A percentile compares a stretch with the other conserved stretches of the same genome.
Evolutionary conservation across 2,888 invertebrate species (phyloP).

Genomic region (Pyrochroa serraticornis): DNA sequence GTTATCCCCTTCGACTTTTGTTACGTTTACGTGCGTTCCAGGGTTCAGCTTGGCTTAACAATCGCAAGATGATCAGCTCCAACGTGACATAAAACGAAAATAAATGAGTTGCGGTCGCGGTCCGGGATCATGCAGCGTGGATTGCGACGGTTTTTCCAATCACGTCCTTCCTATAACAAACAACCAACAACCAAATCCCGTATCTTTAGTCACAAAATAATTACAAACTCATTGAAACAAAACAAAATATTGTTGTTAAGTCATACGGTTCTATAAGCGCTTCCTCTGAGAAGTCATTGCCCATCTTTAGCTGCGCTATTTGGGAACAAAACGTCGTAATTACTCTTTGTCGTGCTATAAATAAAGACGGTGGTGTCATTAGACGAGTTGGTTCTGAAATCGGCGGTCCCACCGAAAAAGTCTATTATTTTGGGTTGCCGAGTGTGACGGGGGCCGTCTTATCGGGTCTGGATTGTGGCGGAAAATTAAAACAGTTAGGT

Average conservation of each 20-base stretch:
- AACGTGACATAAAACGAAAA: constrained; percentile 9
- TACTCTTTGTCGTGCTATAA: neutral
- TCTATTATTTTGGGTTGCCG: constrained; percentile 20
- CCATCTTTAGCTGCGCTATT: too few relatives aligned
- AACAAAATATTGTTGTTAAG: constrained; percentile 5
- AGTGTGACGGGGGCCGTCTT: constrained; percentile 9
- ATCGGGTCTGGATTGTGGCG: too few relatives aligned
- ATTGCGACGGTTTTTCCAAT: constrained; percentile 7
- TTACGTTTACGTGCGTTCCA: constrained; percentile 17
- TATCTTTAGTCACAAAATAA: too few relatives aligned
- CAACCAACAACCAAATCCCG: neutral
- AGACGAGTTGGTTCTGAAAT: neutral
- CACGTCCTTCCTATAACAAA: constrained; percentile 19
- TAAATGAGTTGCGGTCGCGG: constrained; percentile 12
- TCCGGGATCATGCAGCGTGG: constrained; percentile 16
- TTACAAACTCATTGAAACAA: too few relatives aligned
- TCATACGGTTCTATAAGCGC: neutral
- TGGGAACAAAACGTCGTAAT: too few relatives aligned
- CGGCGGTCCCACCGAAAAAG: constrained; percentile 2
- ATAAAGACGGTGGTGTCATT: constrained; percentile 18
- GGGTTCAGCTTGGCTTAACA: constrained; percentile 19
- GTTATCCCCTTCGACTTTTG: constrained; percentile 4
- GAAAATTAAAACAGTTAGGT: too few relatives aligned
- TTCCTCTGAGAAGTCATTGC: too few relatives aligned
- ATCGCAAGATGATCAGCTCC: constrained; percentile 1